Evolutionary conservation across 2,113 vertebrate genomes (phyloP).

Genomic region (Damaliscus lunatus): DNA sequence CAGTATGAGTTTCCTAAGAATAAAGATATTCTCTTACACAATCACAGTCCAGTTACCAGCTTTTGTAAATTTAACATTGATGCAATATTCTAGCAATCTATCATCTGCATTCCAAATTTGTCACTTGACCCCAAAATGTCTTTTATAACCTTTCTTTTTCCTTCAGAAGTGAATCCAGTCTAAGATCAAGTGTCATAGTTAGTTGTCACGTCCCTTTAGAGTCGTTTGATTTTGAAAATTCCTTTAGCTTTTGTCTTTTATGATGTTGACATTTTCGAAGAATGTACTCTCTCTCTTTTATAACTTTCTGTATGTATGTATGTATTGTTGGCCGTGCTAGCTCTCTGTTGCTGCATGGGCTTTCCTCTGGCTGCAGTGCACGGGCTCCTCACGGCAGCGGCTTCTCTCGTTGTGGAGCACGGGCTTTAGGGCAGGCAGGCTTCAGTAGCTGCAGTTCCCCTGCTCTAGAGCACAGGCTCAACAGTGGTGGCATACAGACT

Average conservation of each 20-base stretch:
- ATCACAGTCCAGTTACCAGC: neutral
- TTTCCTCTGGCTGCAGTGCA: neutral
- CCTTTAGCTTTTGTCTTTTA: neutral
- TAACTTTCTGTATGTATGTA: neutral
- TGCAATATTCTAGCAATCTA: neutral
- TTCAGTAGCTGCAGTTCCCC: neutral
- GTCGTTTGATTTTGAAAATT: neutral
- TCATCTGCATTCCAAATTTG: neutral
- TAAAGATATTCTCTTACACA: neutral
- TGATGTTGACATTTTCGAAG: neutral
- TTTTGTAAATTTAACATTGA: neutral
- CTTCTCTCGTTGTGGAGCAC: rapidly evolving
- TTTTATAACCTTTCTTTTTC: neutral
- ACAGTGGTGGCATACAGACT: neutral
- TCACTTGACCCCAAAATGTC: neutral
- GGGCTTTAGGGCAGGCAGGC: neutral
- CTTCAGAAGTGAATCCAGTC: neutral
- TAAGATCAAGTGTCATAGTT: neutral
- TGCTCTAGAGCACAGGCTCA: neutral
- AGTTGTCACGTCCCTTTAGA: neutral
- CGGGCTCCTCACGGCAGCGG: rapidly evolving
- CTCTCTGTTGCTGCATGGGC: neutral
- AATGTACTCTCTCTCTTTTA: neutral
- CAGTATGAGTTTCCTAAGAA: neutral
- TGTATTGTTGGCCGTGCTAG: neutral